Evolutionary conservation across 2,888 invertebrate species (phyloP).

Genomic region (Hermodice carunculata): DNA sequence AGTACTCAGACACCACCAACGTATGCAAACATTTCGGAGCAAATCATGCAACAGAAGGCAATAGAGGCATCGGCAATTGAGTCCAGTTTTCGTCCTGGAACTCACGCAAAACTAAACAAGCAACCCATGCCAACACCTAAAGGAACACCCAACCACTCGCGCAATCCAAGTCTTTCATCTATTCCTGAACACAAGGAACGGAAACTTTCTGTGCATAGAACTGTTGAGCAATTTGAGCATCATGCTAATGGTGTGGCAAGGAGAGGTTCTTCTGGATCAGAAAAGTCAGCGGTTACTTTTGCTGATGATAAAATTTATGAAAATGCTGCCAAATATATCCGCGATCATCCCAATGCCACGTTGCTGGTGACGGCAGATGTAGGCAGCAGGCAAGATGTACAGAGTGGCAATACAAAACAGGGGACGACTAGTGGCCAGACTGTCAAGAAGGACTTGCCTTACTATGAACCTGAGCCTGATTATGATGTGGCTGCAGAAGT

Average conservation of each 20-base stretch:
- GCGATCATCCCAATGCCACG: conserved; percentile 60
- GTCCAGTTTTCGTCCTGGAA: conserved; percentile 91
- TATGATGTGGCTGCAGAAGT: conserved; percentile 4
- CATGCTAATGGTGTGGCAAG: no score
- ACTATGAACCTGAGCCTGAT: conserved; percentile 30
- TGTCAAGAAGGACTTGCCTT: background rate
- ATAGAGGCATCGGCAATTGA: conserved; percentile 45
- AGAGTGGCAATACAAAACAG: background rate
- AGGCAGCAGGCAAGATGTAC: background rate
- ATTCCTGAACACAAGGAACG: background rate
- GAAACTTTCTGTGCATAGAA: background rate
- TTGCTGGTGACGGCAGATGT: conserved; percentile 49
- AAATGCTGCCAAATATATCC: conserved; percentile 55
- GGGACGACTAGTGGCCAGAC: background rate
- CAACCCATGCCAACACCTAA: conserved; percentile 74
- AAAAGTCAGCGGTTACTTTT: no score
- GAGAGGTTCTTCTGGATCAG: no score
- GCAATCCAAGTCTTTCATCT: conserved; percentile 8
- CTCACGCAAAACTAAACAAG: conserved; percentile 88
- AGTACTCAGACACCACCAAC: conserved; percentile 39
- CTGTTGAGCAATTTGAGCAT: background rate
- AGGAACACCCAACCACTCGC: background rate
- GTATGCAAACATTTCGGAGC: conserved; percentile 64
- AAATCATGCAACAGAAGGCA: conserved; percentile 26
- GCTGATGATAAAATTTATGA: no score